phyloP scores from a whole-genome alignment of 1,140 invertebrate species.

The Whitmania pigra region DNA sequence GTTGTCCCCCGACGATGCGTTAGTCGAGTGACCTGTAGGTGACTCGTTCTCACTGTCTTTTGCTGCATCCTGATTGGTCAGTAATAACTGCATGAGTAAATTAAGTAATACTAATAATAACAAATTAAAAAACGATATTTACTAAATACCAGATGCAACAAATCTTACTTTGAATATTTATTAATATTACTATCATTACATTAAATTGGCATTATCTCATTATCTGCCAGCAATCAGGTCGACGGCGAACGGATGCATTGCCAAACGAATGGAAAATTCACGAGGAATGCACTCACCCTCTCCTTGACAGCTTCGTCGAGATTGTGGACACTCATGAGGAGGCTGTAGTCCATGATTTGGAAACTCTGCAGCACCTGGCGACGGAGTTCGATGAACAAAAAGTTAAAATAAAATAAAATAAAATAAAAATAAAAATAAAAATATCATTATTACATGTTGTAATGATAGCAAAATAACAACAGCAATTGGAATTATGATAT shows the following conservation, averaged over 20 bases:
- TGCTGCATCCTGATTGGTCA: neutral
- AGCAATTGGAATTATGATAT: neutral
- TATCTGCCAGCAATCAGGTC: too few relatives aligned
- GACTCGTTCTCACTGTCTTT: slow-evolving; percentile 5
- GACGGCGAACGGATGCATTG: neutral
- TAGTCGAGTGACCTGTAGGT: neutral
- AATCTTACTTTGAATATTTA: too few relatives aligned
- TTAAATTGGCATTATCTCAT: too few relatives aligned
- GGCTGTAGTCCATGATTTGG: slow-evolving; percentile 20
- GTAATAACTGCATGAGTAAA: too few relatives aligned
- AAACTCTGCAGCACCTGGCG: slow-evolving; percentile 12
- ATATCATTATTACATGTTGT: too few relatives aligned
- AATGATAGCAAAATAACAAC: neutral
- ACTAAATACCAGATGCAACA: neutral
- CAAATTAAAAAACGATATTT: neutral
- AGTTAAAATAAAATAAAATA: too few relatives aligned
- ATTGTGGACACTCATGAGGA: slow-evolving; percentile 24
- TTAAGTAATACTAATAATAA: too few relatives aligned
- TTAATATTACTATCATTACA: too few relatives aligned
- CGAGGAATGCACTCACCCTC: slow-evolving; percentile 11
- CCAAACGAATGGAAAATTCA: too few relatives aligned
- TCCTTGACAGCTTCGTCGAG: slow-evolving; percentile 33
- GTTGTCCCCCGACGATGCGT: neutral
- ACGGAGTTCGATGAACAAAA: too few relatives aligned
- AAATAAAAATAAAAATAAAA: too few relatives aligned